A percentile compares a stretch with the other conserved stretches of the same genome.
phyloP scores from a whole-genome alignment of 2,888 invertebrate species.

The Peribatodes rhomboidaria region DNA sequence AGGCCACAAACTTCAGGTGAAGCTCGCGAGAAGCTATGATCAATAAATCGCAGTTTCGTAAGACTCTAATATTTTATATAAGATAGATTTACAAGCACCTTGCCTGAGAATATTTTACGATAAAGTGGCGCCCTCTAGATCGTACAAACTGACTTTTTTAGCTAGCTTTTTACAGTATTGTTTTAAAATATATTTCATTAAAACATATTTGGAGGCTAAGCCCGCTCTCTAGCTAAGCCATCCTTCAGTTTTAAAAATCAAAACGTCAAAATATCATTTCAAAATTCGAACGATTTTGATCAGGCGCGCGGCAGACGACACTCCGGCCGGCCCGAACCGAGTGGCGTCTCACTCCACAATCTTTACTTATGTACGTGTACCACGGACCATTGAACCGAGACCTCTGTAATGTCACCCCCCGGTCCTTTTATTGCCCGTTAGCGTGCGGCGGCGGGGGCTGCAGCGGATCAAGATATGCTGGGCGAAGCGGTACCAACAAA shows the following conservation, averaged over 20 bases:
- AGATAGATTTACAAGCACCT: no score
- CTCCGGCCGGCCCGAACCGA: slow-evolving; percentile 72
- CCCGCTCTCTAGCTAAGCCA: neutral
- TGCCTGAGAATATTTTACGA: no score
- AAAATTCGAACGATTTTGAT: slow-evolving; percentile 82
- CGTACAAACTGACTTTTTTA: no score
- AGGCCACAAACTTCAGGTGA: no score
- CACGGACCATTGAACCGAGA: slow-evolving; percentile 60
- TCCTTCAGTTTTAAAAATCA: slow-evolving; percentile 46
- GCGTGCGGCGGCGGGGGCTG: slow-evolving; percentile 61
- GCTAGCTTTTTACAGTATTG: no score
- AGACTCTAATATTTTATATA: no score
- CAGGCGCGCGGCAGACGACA: slow-evolving; percentile 83
- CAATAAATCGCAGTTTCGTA: no score
- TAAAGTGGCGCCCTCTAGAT: no score
- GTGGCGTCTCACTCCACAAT: slow-evolving; percentile 73
- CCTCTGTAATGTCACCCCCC: slow-evolving; percentile 66
- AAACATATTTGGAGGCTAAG: neutral
- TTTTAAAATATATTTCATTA: neutral
- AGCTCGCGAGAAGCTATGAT: no score
- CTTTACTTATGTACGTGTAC: slow-evolving; percentile 76
- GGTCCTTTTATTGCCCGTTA: slow-evolving; percentile 61
- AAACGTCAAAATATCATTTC: slow-evolving; percentile 74
- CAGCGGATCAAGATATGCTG: slow-evolving; percentile 66
- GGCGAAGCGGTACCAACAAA: slow-evolving; percentile 83